Evolutionary conservation across 2,113 vertebrate genomes (phyloP), one percentile per base, ranked within the genome.

Genomic region (Periophthalmodon schlosseri): DNA sequence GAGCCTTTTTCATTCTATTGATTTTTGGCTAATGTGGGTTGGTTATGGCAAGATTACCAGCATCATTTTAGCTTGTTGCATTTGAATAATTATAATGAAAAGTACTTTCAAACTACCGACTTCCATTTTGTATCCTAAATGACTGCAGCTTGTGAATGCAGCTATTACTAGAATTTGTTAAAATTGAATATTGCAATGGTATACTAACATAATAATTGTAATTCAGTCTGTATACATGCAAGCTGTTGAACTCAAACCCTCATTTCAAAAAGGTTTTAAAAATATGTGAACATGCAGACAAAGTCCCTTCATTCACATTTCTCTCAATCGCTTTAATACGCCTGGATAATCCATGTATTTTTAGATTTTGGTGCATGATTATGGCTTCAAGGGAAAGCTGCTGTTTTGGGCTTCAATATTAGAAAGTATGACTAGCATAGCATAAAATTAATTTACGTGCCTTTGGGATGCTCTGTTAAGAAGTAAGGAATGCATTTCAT

Each of bases 41-140:
- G 74, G 84, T 81, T 75, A 47, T 74, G 79, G 70, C 20, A 21
- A 85, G 64, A 61, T 84, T 68, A 78, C 84, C 78, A 78, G 82
- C 83, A 79, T 79, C 66, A 9, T 68, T 72, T 73, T 85, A 76
- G 75, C 71, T 13, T 24, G 57, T 28, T 58, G 23, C 79, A 68
- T 50, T 69, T 70, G 82, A 82, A 84, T 82, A 72, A 73, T 81
- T 81, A n/a, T 80, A 3, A 14, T 60, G 8, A 63, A 34, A 28
- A 47, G 46, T 47, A 12, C 11, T 47, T 47, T 47, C 13, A 47
- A 56, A 56, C 52, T 21, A 21, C n/a, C 18, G 1, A 39, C 33
- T 39, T n/a, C 61, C 61, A 36, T n/a, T 44, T 65, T 44, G 4
- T n/a, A 65, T 21, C 60, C 14, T 34, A 16, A 16, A 33, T 28